A percentile compares a stretch with the other conserved stretches of the same genome.
These are phyloP conservation scores for Sminthurinus aureus DNA, from an alignment of 2,888 invertebrate genomes.

Conservation along the genomic window DNA sequence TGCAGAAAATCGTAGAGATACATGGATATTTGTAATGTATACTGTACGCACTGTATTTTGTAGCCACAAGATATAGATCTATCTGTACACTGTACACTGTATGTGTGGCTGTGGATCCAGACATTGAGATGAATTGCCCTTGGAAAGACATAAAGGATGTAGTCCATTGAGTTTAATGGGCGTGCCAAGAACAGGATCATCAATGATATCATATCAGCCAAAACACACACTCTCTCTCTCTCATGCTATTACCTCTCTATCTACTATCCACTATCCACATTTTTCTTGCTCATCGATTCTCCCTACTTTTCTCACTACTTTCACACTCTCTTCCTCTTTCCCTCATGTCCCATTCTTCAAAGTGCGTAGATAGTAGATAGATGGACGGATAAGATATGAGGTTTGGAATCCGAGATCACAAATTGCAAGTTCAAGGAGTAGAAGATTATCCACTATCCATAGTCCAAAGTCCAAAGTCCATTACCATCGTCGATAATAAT, in stretches of 20 bases:
- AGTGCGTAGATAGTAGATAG: neutral
- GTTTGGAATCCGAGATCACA: too few relatives aligned
- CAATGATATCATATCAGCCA: constrained; percentile 14
- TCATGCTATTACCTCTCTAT: neutral
- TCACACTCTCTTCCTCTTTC: constrained; percentile 19
- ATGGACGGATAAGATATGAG: neutral
- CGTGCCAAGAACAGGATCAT: neutral
- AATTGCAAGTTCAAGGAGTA: too few relatives aligned
- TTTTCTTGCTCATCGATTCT: constrained; percentile 6
- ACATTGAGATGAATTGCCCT: constrained; percentile 22
- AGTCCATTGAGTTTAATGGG: constrained; percentile 16
- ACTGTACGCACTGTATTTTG: too few relatives aligned
- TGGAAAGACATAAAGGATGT: constrained; percentile 10
- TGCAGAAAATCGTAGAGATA: too few relatives aligned
- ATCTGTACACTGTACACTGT: too few relatives aligned
- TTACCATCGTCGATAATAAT: too few relatives aligned
- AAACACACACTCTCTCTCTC: neutral
- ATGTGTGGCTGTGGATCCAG: too few relatives aligned
- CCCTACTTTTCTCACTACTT: neutral
- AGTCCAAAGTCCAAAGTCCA: too few relatives aligned
- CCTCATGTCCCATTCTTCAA: neutral
- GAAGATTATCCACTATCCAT: too few relatives aligned
- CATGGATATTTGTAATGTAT: too few relatives aligned
- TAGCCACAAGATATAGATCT: neutral
- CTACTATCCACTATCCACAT: neutral